These are phyloP conservation scores for Arenicola marina DNA, from an alignment of 2,888 invertebrate species.

Conservation along the genomic window DNA sequence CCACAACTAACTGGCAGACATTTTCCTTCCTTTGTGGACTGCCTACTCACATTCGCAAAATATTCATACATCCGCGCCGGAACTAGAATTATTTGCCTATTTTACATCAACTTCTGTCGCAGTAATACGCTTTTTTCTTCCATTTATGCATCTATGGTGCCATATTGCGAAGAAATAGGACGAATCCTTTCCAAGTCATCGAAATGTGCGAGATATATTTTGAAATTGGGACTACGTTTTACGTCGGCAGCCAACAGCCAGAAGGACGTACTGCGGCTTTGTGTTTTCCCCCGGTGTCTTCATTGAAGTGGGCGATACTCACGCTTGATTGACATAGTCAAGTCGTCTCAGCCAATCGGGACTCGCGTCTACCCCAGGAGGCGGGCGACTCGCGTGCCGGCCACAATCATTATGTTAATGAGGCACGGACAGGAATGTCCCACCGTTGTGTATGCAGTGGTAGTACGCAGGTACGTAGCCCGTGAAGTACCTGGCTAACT, in stretches of 20 bases:
- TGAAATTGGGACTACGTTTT: neutral
- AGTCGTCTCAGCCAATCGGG: neutral
- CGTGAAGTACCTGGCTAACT: too few species aligned
- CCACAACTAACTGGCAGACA: slow-evolving; percentile 3
- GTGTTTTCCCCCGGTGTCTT: slow-evolving; percentile 3
- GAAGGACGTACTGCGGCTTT: neutral
- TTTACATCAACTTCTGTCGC: too few species aligned
- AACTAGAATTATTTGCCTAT: neutral
- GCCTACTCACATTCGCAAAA: neutral
- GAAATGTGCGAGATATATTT: too few species aligned
- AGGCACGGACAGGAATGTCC: too few species aligned
- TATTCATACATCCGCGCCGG: neutral
- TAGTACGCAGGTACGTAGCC: too few species aligned
- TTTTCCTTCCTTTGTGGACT: slow-evolving; percentile 9
- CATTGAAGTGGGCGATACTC: neutral
- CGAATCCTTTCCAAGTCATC: too few species aligned
- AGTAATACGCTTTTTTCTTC: too few species aligned
- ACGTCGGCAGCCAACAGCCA: neutral
- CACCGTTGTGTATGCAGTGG: too few species aligned
- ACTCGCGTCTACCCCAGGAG: neutral
- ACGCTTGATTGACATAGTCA: neutral
- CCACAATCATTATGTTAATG: neutral
- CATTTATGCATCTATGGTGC: too few species aligned
- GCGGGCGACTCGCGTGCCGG: neutral
- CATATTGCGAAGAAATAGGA: too few species aligned